These are phyloP conservation scores for Meda fulgida DNA, from an alignment of 2,797 vertebrate genomes.

Conservation along the genomic window DNA sequence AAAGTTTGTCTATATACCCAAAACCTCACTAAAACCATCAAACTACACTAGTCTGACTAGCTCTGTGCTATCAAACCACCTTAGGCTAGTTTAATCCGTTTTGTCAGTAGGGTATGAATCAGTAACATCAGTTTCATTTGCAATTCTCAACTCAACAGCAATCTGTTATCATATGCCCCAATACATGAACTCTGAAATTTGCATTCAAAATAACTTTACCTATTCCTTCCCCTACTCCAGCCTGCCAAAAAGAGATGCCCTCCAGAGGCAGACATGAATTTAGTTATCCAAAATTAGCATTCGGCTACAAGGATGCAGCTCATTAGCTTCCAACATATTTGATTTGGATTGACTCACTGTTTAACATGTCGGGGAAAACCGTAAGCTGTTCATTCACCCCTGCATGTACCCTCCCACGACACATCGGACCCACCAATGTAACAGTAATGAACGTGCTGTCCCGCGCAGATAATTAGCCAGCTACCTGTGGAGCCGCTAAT, in stretches of 20 bases:
- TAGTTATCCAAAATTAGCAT: constrained; percentile 65
- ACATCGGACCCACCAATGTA: neutral
- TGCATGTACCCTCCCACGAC: neutral
- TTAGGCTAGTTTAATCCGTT: neutral
- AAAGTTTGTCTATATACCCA: neutral
- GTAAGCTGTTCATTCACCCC: constrained; percentile 67
- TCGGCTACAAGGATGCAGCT: constrained; percentile 50
- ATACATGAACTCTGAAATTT: constrained; percentile 67
- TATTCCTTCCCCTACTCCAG: constrained; percentile 26
- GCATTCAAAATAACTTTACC: constrained; percentile 55
- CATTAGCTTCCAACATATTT: constrained; percentile 65
- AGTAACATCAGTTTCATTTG: constrained; percentile 17
- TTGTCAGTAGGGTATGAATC: constrained; percentile 6
- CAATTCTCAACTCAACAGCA: constrained; percentile 20
- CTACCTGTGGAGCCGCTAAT: constrained; percentile 23
- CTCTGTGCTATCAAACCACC: neutral
- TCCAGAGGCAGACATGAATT: constrained; percentile 48
- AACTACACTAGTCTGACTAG: neutral
- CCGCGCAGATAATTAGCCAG: constrained; percentile 21
- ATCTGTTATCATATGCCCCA: constrained; percentile 52
- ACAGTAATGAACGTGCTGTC: constrained; percentile 19
- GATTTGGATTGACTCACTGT: constrained; percentile 59
- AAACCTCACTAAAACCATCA: neutral
- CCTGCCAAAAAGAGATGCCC: constrained; percentile 67
- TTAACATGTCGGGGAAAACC: constrained; percentile 58